phyloP scores from a whole-genome alignment of 2,113 vertebrate species.

The Mustelus asterias region DNA sequence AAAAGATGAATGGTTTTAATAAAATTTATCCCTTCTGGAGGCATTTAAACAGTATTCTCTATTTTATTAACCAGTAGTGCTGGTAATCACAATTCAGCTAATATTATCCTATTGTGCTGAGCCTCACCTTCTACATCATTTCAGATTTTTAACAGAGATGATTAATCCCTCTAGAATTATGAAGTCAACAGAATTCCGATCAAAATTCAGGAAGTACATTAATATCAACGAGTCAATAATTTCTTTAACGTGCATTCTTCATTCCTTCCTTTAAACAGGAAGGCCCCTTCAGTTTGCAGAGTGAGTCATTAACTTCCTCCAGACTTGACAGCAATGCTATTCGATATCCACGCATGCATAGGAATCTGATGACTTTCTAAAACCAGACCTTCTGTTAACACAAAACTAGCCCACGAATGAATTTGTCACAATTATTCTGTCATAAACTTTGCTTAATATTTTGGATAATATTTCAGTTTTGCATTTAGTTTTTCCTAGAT shows the following conservation, averaged over 20 bases:
- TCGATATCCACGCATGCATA: not conserved
- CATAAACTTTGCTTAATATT: not conserved
- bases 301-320: not conserved
- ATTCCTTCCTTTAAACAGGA: not conserved
- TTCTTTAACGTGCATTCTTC: not conserved
- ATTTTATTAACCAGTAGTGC: conserved; percentile 10
- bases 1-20: conserved; percentile 35
- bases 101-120: not conserved
- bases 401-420: not conserved
- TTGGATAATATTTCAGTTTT: not conserved
- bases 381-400: not conserved
- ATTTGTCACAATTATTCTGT: not conserved
- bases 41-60: conserved; percentile 10
- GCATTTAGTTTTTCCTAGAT: not conserved
- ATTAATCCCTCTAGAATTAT: conserved; percentile 1
- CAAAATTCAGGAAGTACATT: not conserved
- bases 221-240: not conserved
- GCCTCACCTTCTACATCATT: not conserved
- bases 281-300: not conserved
- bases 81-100: not conserved
- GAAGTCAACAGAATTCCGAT: not conserved
- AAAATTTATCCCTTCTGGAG: conserved; percentile 26
- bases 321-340: not conserved
- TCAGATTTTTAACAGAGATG: not conserved
- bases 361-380: no score